These are phyloP conservation scores for Podargus strigoides DNA, from an alignment of 2,797 vertebrate genomes.

Conservation along the genomic window DNA sequence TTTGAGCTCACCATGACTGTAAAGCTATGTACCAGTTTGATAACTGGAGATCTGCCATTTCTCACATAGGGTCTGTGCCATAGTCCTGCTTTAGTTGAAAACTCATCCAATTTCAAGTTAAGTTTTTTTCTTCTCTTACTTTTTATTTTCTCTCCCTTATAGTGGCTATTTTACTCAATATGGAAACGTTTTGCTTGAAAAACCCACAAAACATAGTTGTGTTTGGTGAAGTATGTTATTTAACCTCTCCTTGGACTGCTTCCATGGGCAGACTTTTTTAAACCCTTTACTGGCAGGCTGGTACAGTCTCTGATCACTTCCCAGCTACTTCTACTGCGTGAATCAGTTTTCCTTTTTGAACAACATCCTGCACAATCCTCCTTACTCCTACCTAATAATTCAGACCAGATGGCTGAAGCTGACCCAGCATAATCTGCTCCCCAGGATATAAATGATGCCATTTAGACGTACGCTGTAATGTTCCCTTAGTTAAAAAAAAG, in stretches of 20 bases:
- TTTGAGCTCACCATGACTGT: neutral
- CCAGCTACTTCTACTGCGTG: neutral
- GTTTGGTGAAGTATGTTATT: neutral
- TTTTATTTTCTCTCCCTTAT: neutral
- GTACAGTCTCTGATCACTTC: conserved; percentile 25
- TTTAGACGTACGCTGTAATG: conserved; percentile 42
- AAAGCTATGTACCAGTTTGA: neutral
- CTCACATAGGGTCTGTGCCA: neutral
- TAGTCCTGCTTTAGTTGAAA: neutral
- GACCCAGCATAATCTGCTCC: conserved; percentile 52
- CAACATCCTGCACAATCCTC: conserved; percentile 4
- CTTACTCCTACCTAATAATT: conserved; percentile 55
- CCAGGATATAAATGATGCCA: conserved; percentile 48
- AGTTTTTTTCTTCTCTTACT: neutral
- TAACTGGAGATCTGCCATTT: neutral
- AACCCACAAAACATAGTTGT: neutral
- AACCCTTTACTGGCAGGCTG: conserved; percentile 21
- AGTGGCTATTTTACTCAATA: neutral
- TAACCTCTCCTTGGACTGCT: conserved; percentile 1
- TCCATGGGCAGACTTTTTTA: neutral
- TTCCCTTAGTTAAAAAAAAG: conserved; percentile 19
- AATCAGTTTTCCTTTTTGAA: conserved; percentile 29
- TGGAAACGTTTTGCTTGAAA: neutral
- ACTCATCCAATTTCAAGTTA: neutral
- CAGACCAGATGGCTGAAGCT: conserved; percentile 58